Base-by-base conservation (phyloP, 1,140 invertebrate genomes). In the Drosophila dunni region DNA sequence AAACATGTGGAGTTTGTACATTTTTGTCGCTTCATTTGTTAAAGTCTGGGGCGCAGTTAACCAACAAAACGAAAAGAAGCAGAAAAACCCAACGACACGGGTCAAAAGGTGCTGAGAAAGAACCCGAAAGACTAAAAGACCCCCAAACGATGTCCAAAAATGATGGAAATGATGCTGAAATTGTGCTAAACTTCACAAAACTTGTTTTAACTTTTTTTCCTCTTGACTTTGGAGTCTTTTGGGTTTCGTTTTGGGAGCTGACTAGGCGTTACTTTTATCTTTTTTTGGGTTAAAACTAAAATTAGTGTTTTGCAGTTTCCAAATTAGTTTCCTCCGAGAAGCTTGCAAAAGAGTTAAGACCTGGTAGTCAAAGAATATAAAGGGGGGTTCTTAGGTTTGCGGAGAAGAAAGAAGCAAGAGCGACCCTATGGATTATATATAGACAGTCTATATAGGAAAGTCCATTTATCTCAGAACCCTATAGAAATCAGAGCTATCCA, bases 81-180 rank as follows among this genome's bases (percentile, higher is more conserved):
- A 53, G 24, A 64, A 66, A 33, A 38, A 71, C 34, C 36, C 53
- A 64, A 79, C 76, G 67, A 84, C 76, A 76, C 66, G 69, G 81
- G 81, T 85, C 81, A 86, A 85, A 86, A 85, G 81, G 81, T 85
- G 81, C 81, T 85, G 81, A 85, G 81, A 85, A 85, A 79, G 82
- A 64, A 80, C 78, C 56, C 50, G 60, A 33, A 56, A 63, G 61
- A 51, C 48, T 46, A 40, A 60, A 62, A 67, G 34, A 67, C 40
- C 34, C 20, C 44, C 29, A 57, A 67, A 3, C 33, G 29, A 56
- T 54, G 50, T 64, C 61, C 34, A 64, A 15, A 64, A 64, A 51
- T 50, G 51, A 62, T 50, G 48, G 60, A 70, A 74, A 83, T 85
- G 81, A 85, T 85, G 81, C 81, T 85, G 78, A 85, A 83, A 83